Evolutionary conservation across 2,113 vertebrate species (phyloP).

Genomic region (Amphiprion ocellaris): DNA sequence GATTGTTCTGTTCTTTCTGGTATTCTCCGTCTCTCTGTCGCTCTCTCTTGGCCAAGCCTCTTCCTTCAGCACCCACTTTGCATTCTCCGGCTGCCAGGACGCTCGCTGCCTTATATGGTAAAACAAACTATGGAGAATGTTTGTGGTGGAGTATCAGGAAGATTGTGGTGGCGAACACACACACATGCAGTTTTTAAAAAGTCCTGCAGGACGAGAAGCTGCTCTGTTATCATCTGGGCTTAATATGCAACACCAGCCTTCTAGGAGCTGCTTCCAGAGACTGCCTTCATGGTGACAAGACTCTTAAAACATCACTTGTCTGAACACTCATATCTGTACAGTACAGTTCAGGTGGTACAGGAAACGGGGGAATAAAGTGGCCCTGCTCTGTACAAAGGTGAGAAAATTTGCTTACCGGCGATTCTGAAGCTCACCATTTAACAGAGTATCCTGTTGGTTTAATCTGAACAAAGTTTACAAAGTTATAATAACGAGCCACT

Average conservation of each 20-base stretch:
- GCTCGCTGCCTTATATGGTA: conserved; percentile 82
- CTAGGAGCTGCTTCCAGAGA: not conserved
- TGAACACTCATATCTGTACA: not conserved
- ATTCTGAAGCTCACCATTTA: not conserved
- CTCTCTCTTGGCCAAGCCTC: conserved; percentile 57
- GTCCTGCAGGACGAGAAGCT: conserved; percentile 7
- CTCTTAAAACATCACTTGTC: no score
- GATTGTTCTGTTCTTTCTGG: conserved; percentile 53
- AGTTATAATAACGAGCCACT: no score
- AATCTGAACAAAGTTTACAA: not conserved
- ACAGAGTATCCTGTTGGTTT: not conserved
- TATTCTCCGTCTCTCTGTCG: conserved; percentile 32
- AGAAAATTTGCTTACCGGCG: not conserved
- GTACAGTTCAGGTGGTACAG: not conserved
- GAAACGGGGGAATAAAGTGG: not conserved
- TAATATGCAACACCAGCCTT: conserved; percentile 46
- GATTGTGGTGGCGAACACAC: conserved; percentile 32
- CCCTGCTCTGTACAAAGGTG: not conserved
- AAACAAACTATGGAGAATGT: conserved; percentile 79
- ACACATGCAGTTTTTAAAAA: not conserved
- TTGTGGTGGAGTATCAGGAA: conserved; percentile 67
- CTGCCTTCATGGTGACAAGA: not conserved
- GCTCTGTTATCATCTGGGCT: conserved; percentile 36
- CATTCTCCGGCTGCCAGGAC: conserved; percentile 73
- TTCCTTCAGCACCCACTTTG: conserved; percentile 74